phyloP scores from a whole-genome alignment of 2,888 invertebrate genomes.

The Leptogaster cylindrica region DNA sequence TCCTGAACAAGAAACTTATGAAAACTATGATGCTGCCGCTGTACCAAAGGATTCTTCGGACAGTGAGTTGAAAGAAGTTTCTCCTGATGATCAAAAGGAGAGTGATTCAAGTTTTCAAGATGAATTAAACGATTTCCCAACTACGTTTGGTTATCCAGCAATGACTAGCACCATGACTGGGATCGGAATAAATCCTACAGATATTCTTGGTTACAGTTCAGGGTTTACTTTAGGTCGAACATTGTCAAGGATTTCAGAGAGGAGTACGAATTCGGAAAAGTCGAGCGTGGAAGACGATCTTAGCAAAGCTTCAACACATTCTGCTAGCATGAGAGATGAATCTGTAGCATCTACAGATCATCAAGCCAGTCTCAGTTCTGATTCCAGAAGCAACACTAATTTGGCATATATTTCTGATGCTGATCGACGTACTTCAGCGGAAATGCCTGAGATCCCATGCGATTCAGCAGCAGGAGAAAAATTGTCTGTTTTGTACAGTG shows the following conservation, averaged over 20 bases:
- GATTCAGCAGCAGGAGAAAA: conserved; percentile 68
- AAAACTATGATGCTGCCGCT: conserved; percentile 63
- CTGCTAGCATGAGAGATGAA: conserved; percentile 84
- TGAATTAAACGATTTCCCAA: conserved; percentile 77
- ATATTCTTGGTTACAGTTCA: conserved; percentile 75
- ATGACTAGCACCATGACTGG: conserved; percentile 64
- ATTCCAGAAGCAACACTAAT: conserved; percentile 78
- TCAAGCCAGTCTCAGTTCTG: conserved; percentile 84
- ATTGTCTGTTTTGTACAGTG: conserved; percentile 65
- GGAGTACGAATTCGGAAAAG: conserved; percentile 87
- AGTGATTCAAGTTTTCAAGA: conserved; percentile 74
- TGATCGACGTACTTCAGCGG: conserved; percentile 81
- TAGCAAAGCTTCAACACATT: conserved; percentile 83
- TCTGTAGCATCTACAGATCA: conserved; percentile 84
- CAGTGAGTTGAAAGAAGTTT: conserved; percentile 62
- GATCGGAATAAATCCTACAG: conserved; percentile 67
- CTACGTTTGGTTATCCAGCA: conserved; percentile 75
- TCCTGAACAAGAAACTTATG: conserved; percentile 73
- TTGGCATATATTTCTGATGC: conserved; percentile 79
- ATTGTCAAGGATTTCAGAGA: conserved; percentile 83
- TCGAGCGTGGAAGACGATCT: conserved; percentile 86
- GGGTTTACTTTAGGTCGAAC: conserved; percentile 79
- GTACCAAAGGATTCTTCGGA: conserved; percentile 57
- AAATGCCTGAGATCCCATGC: conserved; percentile 84
- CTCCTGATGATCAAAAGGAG: conserved; percentile 66